phyloP scores from a whole-genome alignment of 2,797 vertebrate species.

The Geotrypetes seraphini region DNA sequence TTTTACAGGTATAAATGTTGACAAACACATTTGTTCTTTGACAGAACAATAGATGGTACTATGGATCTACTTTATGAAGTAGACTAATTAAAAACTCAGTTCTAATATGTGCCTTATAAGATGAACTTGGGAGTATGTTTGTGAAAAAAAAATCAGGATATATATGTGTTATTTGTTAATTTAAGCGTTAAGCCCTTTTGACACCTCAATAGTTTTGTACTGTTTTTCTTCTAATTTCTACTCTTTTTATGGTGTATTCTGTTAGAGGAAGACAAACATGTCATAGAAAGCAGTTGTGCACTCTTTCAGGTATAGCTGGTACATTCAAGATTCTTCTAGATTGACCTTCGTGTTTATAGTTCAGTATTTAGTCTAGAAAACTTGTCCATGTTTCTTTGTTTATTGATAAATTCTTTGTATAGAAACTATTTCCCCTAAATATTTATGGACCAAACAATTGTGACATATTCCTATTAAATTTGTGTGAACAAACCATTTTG shows the following conservation, averaged over 20 bases:
- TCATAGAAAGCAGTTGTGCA: conserved; percentile 96
- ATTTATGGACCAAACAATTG: conserved; percentile 99
- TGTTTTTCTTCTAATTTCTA: conserved; percentile 97
- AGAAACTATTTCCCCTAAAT: conserved; percentile 99
- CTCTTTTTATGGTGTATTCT: conserved; percentile 98
- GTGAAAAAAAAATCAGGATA: conserved; percentile 98
- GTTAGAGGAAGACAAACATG: conserved; percentile 90
- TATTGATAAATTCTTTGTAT: conserved; percentile 99
- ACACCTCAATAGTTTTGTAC: conserved; percentile 99
- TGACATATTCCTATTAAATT: conserved; percentile 99
- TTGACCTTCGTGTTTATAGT: conserved; percentile 99
- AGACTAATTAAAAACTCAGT: conserved; percentile 95
- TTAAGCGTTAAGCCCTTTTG: conserved; percentile 92
- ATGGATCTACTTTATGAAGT: conserved; percentile 89
- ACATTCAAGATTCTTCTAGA: conserved; percentile 97
- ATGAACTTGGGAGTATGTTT: conserved; percentile 96
- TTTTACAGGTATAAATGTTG: conserved; percentile 80
- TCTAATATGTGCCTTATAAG: conserved; percentile 98
- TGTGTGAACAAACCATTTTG: conserved; percentile 99
- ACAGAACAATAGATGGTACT: conserved; percentile 91
- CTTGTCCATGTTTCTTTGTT: conserved; percentile 99
- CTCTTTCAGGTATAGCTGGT: conserved; percentile 96
- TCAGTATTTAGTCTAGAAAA: conserved; percentile 99
- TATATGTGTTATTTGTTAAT: conserved; percentile 96
- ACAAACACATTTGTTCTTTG: conserved; percentile 88